Base-by-base conservation (phyloP, 2,888 invertebrate genomes). In the Lacanobia wlatinum region DNA sequence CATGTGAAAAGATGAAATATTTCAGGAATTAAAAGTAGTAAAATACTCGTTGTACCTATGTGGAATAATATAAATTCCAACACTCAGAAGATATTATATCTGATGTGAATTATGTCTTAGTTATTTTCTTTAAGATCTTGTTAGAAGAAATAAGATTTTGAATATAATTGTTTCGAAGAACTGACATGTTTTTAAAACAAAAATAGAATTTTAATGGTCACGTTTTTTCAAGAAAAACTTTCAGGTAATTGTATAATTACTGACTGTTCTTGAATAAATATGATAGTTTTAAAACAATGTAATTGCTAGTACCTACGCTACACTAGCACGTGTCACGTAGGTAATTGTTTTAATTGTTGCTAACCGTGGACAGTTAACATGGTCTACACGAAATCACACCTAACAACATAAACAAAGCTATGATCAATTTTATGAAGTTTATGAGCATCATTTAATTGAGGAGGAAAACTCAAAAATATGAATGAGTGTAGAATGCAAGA, bases 1-100 rank as follows among this genome's bases (percentile, higher is more conserved):
- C 69, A 67, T 10, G 82, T 71, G 83, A 74, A 78, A 56, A 70
- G 12, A 71, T 77, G 53, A 74, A 64, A 80, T 70, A 56, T 65
- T 65, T 60, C 28, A 62, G 23, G 61, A 73, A 68, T 78, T 83
- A 78, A 73, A 62, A 78, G 58, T 69, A 52, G 56, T 62, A 66
- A 73, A 78, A 67, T 77, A 59, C 38, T 65, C 38, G 58, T 48
- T 52, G 50, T 64, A 66, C 10, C 18, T 73, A 55, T 58, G 56
- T 58, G 56, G 34, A 70, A 68, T 18, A 81, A 81, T 62, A 75
- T 60, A 62, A 72, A 78, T 59, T 46, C 28, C 7, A 53, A 40
- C 34, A 48, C 48, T 48, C 6, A 23, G 16, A 62, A 61, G 12
- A 52, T 46, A 46, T 77, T 34, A 46, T 71, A 71, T 56, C 61